Base-by-base conservation (phyloP, 2,113 vertebrate genomes). In the Anarrhichthys ocellatus region DNA sequence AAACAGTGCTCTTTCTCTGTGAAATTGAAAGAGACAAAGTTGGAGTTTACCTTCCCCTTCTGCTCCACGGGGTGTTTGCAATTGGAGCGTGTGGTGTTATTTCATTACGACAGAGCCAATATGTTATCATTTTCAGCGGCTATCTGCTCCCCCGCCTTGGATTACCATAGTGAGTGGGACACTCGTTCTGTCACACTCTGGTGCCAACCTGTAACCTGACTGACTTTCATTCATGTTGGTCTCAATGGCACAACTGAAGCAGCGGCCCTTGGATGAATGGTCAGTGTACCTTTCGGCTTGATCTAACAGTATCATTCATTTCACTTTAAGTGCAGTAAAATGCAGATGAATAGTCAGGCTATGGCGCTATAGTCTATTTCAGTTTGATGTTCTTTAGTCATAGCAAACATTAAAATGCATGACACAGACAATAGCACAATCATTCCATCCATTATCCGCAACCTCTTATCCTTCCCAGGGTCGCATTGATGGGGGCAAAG, bases 51-150 rank as follows among this genome's bases (percentile, higher is more conserved):
- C 61, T 38, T 73, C 65, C 82, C 72, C 70, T 78, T 85, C 81
- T 76, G 81, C 73, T 83, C 50, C 52, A 62, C 11, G 56, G 63
- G 50, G n/a, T 81, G 67, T 70, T 65, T 87, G 85, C 70, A 88
- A 86, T 75, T 69, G 56, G 81, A 90, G 80, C 76, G 71, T 52
- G 52, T 66, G 62, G 80, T 82, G 64, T 87, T 77, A 89, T 90
- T 90, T 89, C 88, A 88, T 91, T 84, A 86, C 59, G 81, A 80
- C 71, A 78, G 73, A 84, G 77, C 76, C 82, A 86, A 90, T 82
- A 81, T 85, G 87, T 92, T 89, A 75, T 70, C 84, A 84, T 90
- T 93, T 92, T 93, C 90, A 88, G 82, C 32, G 73, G 72, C 52
- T 88, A 80, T 89, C 88, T 81, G 67, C 69, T 88, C 82, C 73